Conservation (phyloP, 2,797 vertebrate genomes). For the Poecilia gillii region DNA sequence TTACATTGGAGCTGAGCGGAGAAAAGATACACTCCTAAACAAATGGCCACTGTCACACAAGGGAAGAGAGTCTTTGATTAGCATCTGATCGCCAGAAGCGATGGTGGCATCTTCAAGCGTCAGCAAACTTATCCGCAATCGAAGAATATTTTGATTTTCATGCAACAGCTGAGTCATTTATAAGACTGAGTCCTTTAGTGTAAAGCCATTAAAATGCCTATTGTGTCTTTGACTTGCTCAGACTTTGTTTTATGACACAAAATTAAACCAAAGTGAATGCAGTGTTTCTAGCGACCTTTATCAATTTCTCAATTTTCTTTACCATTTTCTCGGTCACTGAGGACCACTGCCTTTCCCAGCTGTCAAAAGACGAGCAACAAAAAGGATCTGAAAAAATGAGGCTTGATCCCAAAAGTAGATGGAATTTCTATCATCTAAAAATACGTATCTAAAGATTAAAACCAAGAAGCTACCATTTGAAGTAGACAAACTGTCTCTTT, state of each 20-base stretch:
- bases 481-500: background rate
- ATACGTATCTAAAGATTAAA: background rate
- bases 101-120: conserved; percentile 25
- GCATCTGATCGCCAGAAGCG: conserved; percentile 53
- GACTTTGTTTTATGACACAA: background rate
- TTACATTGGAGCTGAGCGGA: conserved; percentile 41
- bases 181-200: background rate
- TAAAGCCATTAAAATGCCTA: background rate
- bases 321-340: background rate
- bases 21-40: conserved; percentile 59
- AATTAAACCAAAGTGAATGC: background rate
- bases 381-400: background rate
- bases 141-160: background rate
- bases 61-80: conserved; percentile 66
- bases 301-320: background rate
- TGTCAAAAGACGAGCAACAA: background rate
- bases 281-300: background rate
- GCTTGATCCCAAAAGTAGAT: background rate
- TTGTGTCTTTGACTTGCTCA: background rate
- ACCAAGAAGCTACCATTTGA: background rate
- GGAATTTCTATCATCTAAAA: background rate
- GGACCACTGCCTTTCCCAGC: background rate
- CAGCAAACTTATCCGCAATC: background rate
- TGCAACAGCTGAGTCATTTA: background rate
- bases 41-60: conserved; percentile 59